Evolutionary conservation across 2,888 invertebrate species (phyloP), one percentile per base, ranked within the genome.

Genomic region (Rotaria socialis): DNA sequence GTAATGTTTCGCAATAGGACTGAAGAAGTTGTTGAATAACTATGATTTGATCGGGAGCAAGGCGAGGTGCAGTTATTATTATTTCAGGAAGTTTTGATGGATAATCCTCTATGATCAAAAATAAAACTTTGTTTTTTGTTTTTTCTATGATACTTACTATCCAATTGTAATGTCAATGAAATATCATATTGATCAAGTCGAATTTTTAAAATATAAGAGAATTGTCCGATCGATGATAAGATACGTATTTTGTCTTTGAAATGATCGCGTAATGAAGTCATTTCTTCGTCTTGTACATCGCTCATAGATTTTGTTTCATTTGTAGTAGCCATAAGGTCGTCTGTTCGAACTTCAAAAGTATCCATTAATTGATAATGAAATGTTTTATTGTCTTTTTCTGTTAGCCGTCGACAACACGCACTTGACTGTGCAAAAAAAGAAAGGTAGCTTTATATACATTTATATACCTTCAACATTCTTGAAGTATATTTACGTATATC

Each of bases 241-340:
- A 80, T 47, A 10, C 80, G 80, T 47, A 80, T 80, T 6, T 80
- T 80, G 11, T 80, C 80, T 80, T 80, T 80, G n/a, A 80, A 80
- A 80, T 80, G 35, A 80, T 24, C 8, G n/a, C 43, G 43, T 80
- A 80, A 47, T 14, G 47, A 24, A n/a, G n/a, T 80, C 8, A 80
- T 80, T 47, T 80, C 80, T 47, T 80, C 80, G 47, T 80, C 19
- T 67, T 67, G 67, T 16, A 1, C 19, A 67, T 67, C 14, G 19
- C 16, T 41, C 19, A 1, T 16, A 6, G 35, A 19, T 35, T 0
- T 35, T 35, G 16, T 41, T 35, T 67, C 67, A 67, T 7, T 35
- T 0, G 35, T 16, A 67, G 14, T 41, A 16, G 19, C 14, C 67
- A 67, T 67, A 19, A 16, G 67, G 35, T 67, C 35, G 4, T 27